Evolutionary conservation across 2,113 vertebrate species (phyloP).

Genomic region (Centropus unirufus): DNA sequence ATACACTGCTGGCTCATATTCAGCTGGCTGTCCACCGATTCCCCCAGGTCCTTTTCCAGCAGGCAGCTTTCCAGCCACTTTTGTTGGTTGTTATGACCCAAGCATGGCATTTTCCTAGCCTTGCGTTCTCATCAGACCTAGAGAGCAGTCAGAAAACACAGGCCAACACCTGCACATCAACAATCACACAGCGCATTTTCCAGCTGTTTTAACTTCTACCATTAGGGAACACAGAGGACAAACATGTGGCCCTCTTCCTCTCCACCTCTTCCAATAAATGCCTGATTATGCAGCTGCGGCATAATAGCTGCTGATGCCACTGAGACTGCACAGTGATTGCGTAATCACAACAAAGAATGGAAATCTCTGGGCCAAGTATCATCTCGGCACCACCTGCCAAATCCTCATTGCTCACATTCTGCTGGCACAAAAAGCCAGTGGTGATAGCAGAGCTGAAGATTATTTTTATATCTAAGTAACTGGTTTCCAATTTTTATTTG

Average conservation of each 20-base stretch:
- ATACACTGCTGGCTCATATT: background rate
- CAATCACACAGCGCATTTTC: background rate
- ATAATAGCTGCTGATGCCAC: constrained; percentile 28
- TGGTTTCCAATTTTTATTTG: background rate
- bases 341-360: background rate
- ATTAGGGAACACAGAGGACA: background rate
- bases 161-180: constrained; percentile 3
- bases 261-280: background rate
- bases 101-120: background rate
- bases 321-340: background rate
- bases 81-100: background rate
- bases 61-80: background rate
- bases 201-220: background rate
- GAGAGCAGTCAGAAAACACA: background rate
- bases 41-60: background rate
- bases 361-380: constrained; percentile 17
- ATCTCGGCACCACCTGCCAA: background rate
- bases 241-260: background rate
- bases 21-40: rapidly evolving
- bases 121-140: rapidly evolving
- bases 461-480: background rate
- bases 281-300: constrained; percentile 33
- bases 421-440: background rate
- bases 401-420: background rate
- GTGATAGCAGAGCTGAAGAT: background rate